phyloP scores from a whole-genome alignment of 2,113 vertebrate genomes.

The Nyctereutes procyonoides region DNA sequence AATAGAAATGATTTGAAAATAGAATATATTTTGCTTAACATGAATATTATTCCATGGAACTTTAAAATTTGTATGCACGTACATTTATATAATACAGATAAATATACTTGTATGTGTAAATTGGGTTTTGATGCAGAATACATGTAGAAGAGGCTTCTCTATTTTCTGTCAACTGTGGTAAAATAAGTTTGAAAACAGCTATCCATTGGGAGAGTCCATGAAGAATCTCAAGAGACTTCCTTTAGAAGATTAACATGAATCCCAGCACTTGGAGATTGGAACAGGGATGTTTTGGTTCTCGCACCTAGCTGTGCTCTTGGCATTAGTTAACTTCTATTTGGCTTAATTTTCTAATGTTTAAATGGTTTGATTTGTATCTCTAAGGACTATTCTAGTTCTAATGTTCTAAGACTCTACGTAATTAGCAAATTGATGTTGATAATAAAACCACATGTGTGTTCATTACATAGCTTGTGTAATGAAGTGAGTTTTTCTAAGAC shows the following conservation, averaged over 20 bases:
- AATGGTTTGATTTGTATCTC: not conserved
- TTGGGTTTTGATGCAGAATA: not conserved
- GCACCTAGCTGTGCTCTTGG: not conserved
- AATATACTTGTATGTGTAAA: not conserved
- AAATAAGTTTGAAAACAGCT: not conserved
- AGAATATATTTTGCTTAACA: not conserved
- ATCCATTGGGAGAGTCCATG: not conserved
- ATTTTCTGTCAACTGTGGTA: not conserved
- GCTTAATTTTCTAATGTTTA: not conserved
- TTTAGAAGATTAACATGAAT: not conserved
- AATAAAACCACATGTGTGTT: not conserved
- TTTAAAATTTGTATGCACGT: not conserved
- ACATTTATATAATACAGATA: not conserved
- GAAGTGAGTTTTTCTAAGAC: not conserved
- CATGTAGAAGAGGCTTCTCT: not conserved
- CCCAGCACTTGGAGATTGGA: not conserved
- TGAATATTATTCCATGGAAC: not conserved
- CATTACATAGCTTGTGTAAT: not conserved
- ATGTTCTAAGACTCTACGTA: not conserved
- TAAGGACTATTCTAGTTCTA: not conserved
- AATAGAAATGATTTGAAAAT: not conserved
- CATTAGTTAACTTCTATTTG: not conserved
- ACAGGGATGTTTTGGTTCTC: not conserved
- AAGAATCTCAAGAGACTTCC: not conserved
- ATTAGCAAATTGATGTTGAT: not conserved